phyloP scores from a whole-genome alignment of 2,888 invertebrate genomes.

The Chymomyza fuscimana region DNA sequence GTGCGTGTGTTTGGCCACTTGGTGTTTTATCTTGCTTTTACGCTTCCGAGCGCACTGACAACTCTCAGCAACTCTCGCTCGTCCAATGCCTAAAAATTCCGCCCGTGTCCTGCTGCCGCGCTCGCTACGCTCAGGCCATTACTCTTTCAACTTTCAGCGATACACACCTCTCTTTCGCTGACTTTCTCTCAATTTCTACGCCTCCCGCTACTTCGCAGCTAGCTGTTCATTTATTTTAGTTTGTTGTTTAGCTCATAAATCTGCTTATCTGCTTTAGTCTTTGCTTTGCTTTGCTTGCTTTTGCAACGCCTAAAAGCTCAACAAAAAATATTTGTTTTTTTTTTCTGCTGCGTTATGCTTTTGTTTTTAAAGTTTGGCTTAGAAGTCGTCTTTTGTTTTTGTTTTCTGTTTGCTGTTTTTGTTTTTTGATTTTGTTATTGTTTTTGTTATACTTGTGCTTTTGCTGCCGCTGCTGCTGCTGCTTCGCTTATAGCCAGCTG shows the following conservation, averaged over 20 bases:
- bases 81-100: background rate
- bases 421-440: conserved; percentile 12
- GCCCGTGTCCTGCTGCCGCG: no score
- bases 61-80: background rate
- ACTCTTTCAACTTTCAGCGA: background rate
- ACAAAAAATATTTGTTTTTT: conserved; percentile 25
- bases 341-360: background rate
- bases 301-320: conserved; percentile 49
- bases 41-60: conserved; percentile 60
- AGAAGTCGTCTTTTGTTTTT: background rate
- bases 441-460: conserved; percentile 13
- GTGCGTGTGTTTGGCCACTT: conserved; percentile 50
- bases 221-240: conserved; percentile 48
- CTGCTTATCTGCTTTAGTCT: conserved; percentile 65
- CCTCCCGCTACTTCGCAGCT: background rate
- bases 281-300: conserved; percentile 56
- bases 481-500: conserved; percentile 44
- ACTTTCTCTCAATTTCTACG: background rate
- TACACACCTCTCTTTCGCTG: conserved; percentile 16
- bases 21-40: conserved; percentile 71
- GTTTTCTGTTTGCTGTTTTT: conserved; percentile 17
- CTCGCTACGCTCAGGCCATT: background rate
- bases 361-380: background rate
- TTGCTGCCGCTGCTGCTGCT: background rate
- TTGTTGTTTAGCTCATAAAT: conserved; percentile 74